Conservation (phyloP, 1,140 invertebrate species). For the Leptinotarsa defecta region DNA sequence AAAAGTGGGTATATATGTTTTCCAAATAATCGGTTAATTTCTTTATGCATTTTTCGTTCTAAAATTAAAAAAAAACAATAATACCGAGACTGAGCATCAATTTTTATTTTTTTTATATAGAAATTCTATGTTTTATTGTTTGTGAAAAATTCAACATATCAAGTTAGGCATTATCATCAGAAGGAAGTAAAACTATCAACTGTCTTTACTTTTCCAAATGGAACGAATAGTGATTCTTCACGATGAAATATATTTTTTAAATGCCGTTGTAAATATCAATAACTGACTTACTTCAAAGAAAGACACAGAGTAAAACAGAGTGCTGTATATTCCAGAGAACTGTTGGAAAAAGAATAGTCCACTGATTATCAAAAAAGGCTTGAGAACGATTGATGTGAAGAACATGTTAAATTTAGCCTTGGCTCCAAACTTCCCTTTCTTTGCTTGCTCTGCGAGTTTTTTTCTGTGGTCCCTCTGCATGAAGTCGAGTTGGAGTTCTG, state of each 20-base stretch:
- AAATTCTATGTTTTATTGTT: too few relatives aligned
- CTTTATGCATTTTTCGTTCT: too few relatives aligned
- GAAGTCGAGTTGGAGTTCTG: slow-evolving; percentile 54
- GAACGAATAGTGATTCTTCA: too few relatives aligned
- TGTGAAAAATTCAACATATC: too few relatives aligned
- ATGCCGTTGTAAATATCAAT: too few relatives aligned
- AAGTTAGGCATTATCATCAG: too few relatives aligned
- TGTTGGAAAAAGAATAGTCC: slow-evolving; percentile 66
- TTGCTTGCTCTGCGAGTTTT: slow-evolving; percentile 49
- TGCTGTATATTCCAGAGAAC: slow-evolving; percentile 68
- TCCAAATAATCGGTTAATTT: too few relatives aligned
- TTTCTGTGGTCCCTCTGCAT: slow-evolving; percentile 56
- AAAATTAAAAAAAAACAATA: background rate
- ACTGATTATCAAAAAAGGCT: slow-evolving; percentile 63
- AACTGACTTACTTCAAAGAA: slow-evolving; percentile 59
- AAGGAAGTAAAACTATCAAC: too few relatives aligned
- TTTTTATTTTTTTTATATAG: too few relatives aligned
- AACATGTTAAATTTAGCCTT: slow-evolving; percentile 52
- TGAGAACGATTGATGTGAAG: slow-evolving; percentile 63
- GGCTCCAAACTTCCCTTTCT: slow-evolving; percentile 41
- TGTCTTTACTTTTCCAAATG: too few relatives aligned
- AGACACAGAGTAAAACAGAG: slow-evolving; percentile 71
- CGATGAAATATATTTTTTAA: too few relatives aligned
- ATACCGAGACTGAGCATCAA: background rate
- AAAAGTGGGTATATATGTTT: too few relatives aligned